Evolutionary conservation across 2,888 invertebrate species (phyloP).

Genomic region (Sphinx pinastri): DNA sequence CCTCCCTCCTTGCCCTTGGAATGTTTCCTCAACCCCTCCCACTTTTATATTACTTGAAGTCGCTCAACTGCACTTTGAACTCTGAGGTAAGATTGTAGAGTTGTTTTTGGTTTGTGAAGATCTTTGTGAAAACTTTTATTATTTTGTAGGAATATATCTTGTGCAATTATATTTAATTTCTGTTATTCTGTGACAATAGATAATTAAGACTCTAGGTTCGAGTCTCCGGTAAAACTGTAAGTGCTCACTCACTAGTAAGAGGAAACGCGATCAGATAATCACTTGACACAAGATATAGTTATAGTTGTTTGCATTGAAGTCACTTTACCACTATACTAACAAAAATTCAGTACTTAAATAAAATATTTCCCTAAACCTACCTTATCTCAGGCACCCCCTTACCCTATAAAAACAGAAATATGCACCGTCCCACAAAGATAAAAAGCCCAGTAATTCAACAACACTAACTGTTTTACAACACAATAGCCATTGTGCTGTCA

Average conservation of each 20-base stretch:
- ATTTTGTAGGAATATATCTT: background rate
- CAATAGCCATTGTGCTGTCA: background rate
- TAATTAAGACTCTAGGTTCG: background rate
- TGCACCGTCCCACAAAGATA: too few species aligned
- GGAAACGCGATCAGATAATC: too few species aligned
- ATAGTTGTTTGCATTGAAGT: too few species aligned
- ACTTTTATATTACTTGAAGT: slow-evolving; percentile 14
- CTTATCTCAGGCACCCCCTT: too few species aligned
- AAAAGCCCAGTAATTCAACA: too few species aligned
- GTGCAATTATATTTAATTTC: background rate
- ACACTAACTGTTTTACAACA: background rate
- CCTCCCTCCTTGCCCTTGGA: background rate
- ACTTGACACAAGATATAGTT: too few species aligned
- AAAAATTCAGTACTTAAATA: too few species aligned
- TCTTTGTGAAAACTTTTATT: slow-evolving; percentile 1
- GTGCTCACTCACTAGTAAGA: background rate
- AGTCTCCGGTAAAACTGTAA: background rate
- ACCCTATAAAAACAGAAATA: too few species aligned
- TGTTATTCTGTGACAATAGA: too few species aligned
- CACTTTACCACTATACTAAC: too few species aligned
- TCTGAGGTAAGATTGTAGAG: background rate
- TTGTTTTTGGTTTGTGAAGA: background rate
- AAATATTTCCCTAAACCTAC: too few species aligned
- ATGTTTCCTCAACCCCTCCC: background rate
- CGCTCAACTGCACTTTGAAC: background rate